These are phyloP conservation scores for Clanis bilineata DNA, from an alignment of 2,888 invertebrate species.

Conservation along the genomic window DNA sequence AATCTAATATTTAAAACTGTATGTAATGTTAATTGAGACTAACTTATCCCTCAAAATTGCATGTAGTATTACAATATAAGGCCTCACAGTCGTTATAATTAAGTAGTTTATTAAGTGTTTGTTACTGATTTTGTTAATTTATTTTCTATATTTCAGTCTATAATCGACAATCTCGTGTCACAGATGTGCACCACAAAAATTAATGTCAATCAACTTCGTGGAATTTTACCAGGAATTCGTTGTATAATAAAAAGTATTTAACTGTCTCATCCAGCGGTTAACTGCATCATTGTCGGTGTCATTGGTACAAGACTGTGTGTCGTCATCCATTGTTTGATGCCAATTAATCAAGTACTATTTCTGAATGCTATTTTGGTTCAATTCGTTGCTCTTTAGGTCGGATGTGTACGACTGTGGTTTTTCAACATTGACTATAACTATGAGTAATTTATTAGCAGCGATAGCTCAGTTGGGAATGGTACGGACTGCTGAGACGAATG, in stretches of 20 bases:
- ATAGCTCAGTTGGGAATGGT: too few species aligned
- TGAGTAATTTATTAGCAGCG: neutral
- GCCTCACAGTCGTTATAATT: too few species aligned
- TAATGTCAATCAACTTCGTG: neutral
- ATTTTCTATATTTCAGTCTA: too few species aligned
- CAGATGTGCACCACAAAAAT: neutral
- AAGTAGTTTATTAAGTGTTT: too few species aligned
- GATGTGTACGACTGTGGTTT: neutral
- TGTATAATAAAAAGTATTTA: neutral
- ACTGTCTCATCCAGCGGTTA: conserved; percentile 11
- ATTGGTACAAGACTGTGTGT: conserved; percentile 29
- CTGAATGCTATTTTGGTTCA: conserved; percentile 31
- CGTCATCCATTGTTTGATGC: conserved; percentile 40
- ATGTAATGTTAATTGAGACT: too few species aligned
- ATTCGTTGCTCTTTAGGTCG: conserved; percentile 16
- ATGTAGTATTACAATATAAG: too few species aligned
- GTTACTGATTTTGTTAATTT: too few species aligned
- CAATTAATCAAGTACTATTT: conserved; percentile 42
- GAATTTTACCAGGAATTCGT: neutral
- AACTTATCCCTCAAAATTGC: too few species aligned
- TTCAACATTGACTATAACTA: neutral
- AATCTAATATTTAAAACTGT: too few species aligned
- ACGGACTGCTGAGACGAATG: too few species aligned
- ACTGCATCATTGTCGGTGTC: conserved; percentile 23
- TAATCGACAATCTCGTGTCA: too few species aligned